Evolutionary conservation across 2,797 vertebrate species (phyloP).

Genomic region (Octomys mimax): DNA sequence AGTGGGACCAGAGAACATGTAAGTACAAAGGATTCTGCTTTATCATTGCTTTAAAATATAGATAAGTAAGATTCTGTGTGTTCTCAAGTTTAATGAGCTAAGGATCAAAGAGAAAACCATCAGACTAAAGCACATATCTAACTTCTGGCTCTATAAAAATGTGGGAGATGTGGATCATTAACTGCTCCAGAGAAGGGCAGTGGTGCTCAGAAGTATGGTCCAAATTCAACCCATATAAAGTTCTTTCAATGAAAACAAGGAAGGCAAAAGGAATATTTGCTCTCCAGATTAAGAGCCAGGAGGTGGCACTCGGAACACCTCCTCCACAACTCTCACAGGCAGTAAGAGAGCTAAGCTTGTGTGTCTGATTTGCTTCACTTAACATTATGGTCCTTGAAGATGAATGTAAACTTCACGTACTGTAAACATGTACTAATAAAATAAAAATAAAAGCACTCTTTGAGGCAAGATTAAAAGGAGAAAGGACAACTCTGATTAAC

Average conservation of each 20-base stretch:
- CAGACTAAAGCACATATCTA: neutral
- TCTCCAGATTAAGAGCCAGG: neutral
- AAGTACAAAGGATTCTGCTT: neutral
- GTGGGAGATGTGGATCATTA: neutral
- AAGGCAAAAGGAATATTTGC: neutral
- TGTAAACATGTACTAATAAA: neutral
- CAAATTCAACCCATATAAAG: neutral
- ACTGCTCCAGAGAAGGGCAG: neutral
- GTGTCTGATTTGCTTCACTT: neutral
- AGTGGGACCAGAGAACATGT: neutral
- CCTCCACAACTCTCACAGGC: neutral
- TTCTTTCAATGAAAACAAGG: neutral
- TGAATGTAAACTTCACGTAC: neutral
- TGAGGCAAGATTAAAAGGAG: neutral
- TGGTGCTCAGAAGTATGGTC: neutral
- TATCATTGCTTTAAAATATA: constrained; percentile 53
- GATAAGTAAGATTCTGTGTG: neutral
- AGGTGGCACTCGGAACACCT: neutral
- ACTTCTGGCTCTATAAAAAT: neutral
- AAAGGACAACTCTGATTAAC: neutral
- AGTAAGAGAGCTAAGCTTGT: neutral
- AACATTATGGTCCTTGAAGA: neutral
- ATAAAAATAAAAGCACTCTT: neutral
- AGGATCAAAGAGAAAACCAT: constrained; percentile 39
- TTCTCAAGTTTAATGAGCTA: constrained; percentile 22